Conservation (phyloP, 2,797 vertebrate species). For the Xiphorhynchus erythropygius region DNA sequence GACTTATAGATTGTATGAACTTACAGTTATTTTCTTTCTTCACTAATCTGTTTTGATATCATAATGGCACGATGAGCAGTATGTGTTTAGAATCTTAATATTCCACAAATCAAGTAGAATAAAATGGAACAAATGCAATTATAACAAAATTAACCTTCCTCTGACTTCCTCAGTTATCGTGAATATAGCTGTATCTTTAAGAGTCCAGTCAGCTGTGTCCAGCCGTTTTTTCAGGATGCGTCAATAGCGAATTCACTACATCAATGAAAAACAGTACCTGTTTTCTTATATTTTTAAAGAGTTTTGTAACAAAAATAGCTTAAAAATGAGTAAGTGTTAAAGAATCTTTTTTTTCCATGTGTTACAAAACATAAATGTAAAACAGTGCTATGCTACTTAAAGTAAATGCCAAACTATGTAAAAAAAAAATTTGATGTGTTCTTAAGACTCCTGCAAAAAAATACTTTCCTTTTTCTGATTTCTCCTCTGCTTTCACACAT, state of each 20-base stretch:
- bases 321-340: background rate
- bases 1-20: background rate
- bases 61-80: background rate
- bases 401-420: background rate
- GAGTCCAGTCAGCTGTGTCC: slow-evolving; percentile 19
- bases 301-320: background rate
- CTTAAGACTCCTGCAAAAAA: background rate
- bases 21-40: background rate
- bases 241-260: background rate
- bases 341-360: background rate
- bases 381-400: background rate
- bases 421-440: background rate
- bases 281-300: background rate
- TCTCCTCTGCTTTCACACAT: background rate
- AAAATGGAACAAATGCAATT: background rate
- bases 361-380: background rate
- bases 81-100: background rate
- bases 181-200: background rate
- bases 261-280: background rate
- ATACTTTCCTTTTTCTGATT: background rate
- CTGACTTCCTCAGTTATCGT: background rate
- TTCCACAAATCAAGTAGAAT: background rate
- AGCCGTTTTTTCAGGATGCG: background rate
- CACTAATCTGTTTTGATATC: background rate
- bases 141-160: background rate